These are phyloP conservation scores for Sus cebifrons DNA, from an alignment of 2,797 vertebrate genomes.

Conservation along the genomic window DNA sequence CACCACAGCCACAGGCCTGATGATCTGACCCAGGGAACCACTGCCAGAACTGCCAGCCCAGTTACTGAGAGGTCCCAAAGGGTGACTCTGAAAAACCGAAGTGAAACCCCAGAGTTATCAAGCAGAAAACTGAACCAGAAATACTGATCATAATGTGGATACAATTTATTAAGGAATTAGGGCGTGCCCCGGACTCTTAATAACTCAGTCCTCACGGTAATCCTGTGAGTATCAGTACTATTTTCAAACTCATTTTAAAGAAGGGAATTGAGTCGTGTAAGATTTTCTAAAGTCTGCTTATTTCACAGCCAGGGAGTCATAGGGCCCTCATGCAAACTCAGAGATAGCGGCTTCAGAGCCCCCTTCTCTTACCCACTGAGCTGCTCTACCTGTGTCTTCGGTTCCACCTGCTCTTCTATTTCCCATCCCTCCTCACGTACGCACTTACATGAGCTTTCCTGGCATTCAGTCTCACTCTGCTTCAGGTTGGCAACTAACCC, in stretches of 20 bases:
- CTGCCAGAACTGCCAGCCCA: background rate
- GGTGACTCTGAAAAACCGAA: background rate
- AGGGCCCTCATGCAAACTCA: background rate
- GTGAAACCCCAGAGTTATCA: background rate
- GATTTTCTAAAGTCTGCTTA: background rate
- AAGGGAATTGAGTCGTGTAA: background rate
- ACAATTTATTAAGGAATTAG: background rate
- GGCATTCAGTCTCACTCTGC: background rate
- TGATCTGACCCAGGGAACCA: background rate
- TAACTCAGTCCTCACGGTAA: background rate
- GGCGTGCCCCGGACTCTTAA: background rate
- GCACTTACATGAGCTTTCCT: background rate
- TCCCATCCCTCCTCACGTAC: background rate
- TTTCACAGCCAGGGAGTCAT: background rate
- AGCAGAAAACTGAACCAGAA: background rate
- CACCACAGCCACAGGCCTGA: background rate
- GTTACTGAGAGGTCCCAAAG: background rate
- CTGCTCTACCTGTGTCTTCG: background rate
- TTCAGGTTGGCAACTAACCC: background rate
- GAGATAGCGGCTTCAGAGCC: background rate
- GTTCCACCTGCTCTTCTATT: fast-evolving
- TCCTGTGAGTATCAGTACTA: background rate
- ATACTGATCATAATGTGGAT: background rate
- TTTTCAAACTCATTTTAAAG: conserved; percentile 25
- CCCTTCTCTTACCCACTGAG: background rate